Conservation (phyloP, 2,113 vertebrate genomes). For the Cyanocitta stelleri region DNA sequence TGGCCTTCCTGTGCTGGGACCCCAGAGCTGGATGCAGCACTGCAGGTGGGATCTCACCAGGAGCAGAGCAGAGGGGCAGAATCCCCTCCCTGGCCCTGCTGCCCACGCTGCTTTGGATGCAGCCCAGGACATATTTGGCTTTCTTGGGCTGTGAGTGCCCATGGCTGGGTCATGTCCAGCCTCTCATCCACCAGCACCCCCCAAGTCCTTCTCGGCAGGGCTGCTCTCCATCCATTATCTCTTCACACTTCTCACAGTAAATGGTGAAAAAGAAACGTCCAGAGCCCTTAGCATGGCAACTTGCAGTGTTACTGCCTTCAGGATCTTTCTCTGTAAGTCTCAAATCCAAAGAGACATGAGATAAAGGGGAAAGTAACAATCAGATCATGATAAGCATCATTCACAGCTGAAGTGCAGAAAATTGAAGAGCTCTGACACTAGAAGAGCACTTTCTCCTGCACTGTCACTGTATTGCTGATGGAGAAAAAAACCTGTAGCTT, state of each 20-base stretch:
- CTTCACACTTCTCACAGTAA: neutral
- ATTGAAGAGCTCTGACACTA: neutral
- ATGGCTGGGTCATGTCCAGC: neutral
- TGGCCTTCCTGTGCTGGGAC: neutral
- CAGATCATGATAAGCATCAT: neutral
- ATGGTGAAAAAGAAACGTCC: neutral
- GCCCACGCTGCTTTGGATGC: neutral
- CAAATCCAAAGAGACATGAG: neutral
- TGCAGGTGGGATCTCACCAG: neutral
- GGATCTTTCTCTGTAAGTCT: neutral
- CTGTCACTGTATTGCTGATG: neutral
- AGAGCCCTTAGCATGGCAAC: neutral
- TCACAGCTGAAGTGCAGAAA: neutral
- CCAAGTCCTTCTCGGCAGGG: fast-evolving
- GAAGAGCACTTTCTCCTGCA: neutral
- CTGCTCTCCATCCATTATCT: neutral
- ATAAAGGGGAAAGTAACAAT: neutral
- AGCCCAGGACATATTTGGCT: neutral
- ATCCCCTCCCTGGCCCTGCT: neutral
- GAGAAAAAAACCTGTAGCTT: neutral
- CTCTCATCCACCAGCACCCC: fast-evolving
- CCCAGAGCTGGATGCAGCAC: neutral
- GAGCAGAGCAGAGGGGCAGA: neutral
- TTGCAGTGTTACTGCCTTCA: neutral
- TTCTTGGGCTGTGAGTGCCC: neutral